Conservation (phyloP, 2,113 vertebrate species). For the Sitta europaea region DNA sequence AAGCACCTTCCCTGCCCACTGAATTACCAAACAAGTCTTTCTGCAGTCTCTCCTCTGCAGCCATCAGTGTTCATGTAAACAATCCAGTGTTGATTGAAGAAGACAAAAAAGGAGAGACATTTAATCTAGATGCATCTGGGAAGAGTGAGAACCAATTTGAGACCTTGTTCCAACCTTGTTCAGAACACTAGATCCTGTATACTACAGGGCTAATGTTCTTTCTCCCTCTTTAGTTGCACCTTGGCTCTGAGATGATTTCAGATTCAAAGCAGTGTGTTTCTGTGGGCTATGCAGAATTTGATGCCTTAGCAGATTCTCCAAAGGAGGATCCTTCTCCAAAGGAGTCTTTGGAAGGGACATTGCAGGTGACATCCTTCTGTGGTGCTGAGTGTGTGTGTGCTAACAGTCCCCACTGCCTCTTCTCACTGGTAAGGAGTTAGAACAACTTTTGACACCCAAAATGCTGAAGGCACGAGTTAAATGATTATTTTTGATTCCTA, state of each 20-base stretch:
- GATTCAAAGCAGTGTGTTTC: not conserved
- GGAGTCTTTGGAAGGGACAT: not conserved
- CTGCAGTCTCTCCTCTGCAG: not conserved
- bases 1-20: not conserved
- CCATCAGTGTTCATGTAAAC: not conserved
- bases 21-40: not conserved
- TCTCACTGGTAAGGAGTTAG: not conserved
- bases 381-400: not conserved
- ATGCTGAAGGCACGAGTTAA: constrained; percentile 3
- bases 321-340: not conserved
- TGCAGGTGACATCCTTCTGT: not conserved
- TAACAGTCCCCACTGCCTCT: not conserved
- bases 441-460: constrained; percentile 27
- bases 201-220: not conserved
- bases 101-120: not conserved
- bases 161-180: not conserved
- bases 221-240: not conserved
- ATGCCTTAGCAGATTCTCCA: not conserved
- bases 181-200: not conserved
- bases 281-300: not conserved
- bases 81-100: not conserved
- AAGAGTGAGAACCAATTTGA: not conserved
- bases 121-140: not conserved
- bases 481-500: not conserved
- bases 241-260: not conserved